Evolutionary conservation across 2,888 invertebrate species (phyloP).

Genomic region (Perdita meconis): DNA sequence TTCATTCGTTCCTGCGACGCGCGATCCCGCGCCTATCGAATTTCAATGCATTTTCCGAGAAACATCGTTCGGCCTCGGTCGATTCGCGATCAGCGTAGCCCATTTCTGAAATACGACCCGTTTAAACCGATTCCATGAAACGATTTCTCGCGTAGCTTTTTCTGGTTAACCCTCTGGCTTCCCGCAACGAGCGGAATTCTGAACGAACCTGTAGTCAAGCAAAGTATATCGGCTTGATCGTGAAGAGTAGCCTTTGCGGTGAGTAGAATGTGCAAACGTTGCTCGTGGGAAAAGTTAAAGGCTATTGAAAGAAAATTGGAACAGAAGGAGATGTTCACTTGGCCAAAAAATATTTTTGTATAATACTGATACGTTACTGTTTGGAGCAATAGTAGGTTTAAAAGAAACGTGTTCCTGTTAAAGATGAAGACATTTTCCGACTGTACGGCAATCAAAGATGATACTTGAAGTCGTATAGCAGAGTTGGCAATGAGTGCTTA

Average conservation of each 20-base stretch:
- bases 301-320: background rate
- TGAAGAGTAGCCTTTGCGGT: conserved; percentile 43
- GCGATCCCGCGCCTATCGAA: background rate
- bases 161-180: no score
- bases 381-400: no score
- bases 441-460: no score
- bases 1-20: conserved; percentile 14
- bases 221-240: conserved; percentile 40
- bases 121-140: conserved; percentile 26
- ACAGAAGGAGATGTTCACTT: background rate
- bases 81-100: background rate
- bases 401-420: no score
- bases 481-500: no score
- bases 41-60: conserved; percentile 13
- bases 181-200: no score
- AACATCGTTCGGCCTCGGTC: conserved; percentile 6
- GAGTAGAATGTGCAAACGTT: conserved; percentile 6
- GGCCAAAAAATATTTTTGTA: no score
- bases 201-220: no score
- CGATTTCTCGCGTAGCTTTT: conserved; percentile 21
- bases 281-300: conserved; percentile 6
- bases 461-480: no score
- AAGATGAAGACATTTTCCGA: no score
- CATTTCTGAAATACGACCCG: conserved; percentile 26
- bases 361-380: no score